These are phyloP conservation scores for Erynnis tages DNA, from an alignment of 2,888 invertebrate genomes.

Conservation along the genomic window DNA sequence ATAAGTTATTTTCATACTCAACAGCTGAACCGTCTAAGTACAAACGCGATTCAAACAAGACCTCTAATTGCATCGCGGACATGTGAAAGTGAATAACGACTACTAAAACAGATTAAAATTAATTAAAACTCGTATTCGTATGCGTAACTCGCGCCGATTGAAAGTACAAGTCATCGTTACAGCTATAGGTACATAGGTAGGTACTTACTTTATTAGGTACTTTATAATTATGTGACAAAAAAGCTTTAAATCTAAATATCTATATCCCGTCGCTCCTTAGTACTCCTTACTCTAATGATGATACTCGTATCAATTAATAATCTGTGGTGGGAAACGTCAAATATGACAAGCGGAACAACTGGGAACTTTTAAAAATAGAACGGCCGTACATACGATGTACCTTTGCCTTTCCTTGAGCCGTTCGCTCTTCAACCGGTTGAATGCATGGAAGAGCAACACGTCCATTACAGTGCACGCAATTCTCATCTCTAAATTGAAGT, in stretches of 20 bases:
- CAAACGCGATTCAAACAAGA: constrained; percentile 13
- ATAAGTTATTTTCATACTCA: neutral
- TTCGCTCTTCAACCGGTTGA: constrained; percentile 4
- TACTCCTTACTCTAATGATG: too few relatives aligned
- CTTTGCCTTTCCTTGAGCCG: constrained; percentile 8
- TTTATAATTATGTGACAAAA: too few relatives aligned
- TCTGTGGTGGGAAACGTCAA: constrained; percentile 15
- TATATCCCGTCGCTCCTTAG: too few relatives aligned
- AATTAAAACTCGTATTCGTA: constrained; percentile 19
- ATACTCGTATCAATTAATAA: too few relatives aligned
- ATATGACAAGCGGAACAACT: constrained; percentile 12
- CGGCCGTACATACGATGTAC: neutral
- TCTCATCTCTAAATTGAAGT: neutral
- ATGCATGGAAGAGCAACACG: neutral
- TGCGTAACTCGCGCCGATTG: constrained; percentile 18
- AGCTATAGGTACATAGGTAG: neutral
- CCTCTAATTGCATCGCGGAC: constrained; percentile 23
- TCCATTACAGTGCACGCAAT: neutral
- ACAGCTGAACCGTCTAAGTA: constrained; percentile 1
- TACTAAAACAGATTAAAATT: constrained; percentile 21
- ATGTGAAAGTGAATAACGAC: constrained; percentile 24
- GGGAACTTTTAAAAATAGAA: constrained; percentile 15
- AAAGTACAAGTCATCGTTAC: constrained; percentile 18
- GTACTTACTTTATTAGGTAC: too few relatives aligned
- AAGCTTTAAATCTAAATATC: too few relatives aligned